phyloP scores from a whole-genome alignment of 2,888 invertebrate genomes.

The Phytoseiulus persimilis region DNA sequence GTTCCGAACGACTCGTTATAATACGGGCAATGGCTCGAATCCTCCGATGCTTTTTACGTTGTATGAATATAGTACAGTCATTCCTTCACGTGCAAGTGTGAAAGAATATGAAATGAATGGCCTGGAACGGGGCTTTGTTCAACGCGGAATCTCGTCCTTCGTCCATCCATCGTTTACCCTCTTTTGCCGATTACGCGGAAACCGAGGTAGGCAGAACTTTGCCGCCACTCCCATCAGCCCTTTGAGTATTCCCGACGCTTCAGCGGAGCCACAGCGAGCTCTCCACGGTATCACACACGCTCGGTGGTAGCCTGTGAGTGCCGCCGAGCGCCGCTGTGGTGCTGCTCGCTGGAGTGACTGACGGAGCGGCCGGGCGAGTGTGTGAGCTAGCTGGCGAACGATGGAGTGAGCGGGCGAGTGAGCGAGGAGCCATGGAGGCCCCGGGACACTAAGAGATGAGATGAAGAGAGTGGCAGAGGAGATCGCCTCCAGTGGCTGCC shows the following conservation, averaged over 20 bases:
- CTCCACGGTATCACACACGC: neutral
- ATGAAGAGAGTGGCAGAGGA: neutral
- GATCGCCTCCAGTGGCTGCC: constrained; percentile 5
- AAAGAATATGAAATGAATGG: too few species aligned
- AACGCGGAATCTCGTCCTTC: neutral
- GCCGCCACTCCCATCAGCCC: neutral
- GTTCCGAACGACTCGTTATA: too few species aligned
- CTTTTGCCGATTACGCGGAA: neutral
- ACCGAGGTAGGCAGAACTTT: neutral
- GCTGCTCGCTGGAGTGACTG: neutral
- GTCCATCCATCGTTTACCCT: neutral
- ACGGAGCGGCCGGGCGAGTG: neutral
- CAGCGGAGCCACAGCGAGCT: neutral
- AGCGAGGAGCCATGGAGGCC: neutral
- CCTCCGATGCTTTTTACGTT: too few species aligned
- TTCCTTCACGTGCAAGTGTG: too few species aligned
- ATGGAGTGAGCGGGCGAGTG: neutral
- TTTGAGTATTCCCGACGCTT: neutral
- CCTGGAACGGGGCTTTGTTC: too few species aligned
- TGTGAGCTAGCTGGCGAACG: neutral
- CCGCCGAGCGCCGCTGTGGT: neutral
- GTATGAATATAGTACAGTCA: too few species aligned
- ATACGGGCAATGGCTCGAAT: too few species aligned
- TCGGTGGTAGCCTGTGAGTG: neutral
- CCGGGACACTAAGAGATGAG: constrained; percentile 5